phyloP scores from a whole-genome alignment of 2,113 vertebrate species.

The Pelmatolapia mariae region DNA sequence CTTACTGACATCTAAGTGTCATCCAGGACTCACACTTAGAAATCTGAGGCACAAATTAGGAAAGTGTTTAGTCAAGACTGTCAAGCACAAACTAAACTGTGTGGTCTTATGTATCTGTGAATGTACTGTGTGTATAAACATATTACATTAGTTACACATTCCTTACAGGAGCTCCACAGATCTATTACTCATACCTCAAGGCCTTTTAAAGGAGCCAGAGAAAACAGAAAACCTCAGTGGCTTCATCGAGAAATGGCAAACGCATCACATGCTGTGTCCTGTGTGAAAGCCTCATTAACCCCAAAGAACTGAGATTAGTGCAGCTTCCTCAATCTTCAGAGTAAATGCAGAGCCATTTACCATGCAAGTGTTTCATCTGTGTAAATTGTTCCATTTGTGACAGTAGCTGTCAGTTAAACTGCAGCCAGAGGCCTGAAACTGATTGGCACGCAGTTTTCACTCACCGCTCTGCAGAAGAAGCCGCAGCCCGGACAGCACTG shows the following conservation, averaged over 20 bases:
- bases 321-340: not conserved
- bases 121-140: not conserved
- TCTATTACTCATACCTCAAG: not conserved
- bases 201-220: not conserved
- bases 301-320: not conserved
- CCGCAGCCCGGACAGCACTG: slow-evolving; percentile 98
- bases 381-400: not conserved
- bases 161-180: not conserved
- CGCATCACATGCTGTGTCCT: not conserved
- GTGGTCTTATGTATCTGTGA: not conserved
- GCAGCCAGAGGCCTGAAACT: not conserved
- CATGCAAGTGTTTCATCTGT: not conserved
- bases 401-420: not conserved
- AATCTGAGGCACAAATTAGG: not conserved
- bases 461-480: slow-evolving; percentile 95
- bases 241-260: not conserved
- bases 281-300: not conserved
- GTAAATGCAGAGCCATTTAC: not conserved
- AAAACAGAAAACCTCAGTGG: not conserved
- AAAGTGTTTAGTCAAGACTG: not conserved
- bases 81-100: not conserved
- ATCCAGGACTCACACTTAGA: not conserved
- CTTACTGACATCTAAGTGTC: not conserved
- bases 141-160: not conserved
- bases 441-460: slow-evolving; percentile 24